Evolutionary conservation across 2,888 invertebrate genomes (phyloP), one percentile per base, ranked within the genome.

Genomic region (Heliconius erato): DNA sequence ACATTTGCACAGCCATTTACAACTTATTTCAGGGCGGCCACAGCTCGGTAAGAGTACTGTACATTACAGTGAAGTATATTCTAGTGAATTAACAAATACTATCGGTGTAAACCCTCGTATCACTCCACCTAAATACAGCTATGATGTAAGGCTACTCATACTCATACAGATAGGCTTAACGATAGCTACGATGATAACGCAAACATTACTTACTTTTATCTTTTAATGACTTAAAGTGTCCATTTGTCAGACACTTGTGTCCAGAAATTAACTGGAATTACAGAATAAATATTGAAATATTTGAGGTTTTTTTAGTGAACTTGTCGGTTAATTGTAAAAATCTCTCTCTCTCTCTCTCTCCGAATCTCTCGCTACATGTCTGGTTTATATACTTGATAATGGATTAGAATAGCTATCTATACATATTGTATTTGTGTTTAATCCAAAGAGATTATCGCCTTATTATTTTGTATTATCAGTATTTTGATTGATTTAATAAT

Each of bases 221-320:
- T 81, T 65, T 63, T 79, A 79, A 67, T 86, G 85, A 86, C 81
- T 86, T 85, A 86, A 80, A 23, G 1, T 35, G n/a, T 84, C 81
- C 77, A 83, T 67, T 67, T 28, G 26, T 44, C 23, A n/a, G n/a
- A 35, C 69, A 69, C 69, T 69, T 6, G 11, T 69, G 23, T 40
- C n/a, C 40, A 69, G 44, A 16, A 26, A 72, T 26, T 12, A 26
- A 28, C 26, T 11, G 26, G 23, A 71, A n/a, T 40, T 63, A 63
- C 3, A 28, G 26, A 28, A 26, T 2, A 14, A 67, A 16, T 16
- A 67, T 28, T 6, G 67, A 67, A 28, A 67, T 67, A 23, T 63
- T 11, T 3, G 12, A n/a, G 23, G 11, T 63, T 0, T 63, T 28
- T 12, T 63, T n/a, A n/a, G 59, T 19, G 11, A 9, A 23, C 6